Evolutionary conservation across 1,140 invertebrate genomes (phyloP), one percentile per base, ranked within the genome.

Genomic region (Leptopilina boulardi): DNA sequence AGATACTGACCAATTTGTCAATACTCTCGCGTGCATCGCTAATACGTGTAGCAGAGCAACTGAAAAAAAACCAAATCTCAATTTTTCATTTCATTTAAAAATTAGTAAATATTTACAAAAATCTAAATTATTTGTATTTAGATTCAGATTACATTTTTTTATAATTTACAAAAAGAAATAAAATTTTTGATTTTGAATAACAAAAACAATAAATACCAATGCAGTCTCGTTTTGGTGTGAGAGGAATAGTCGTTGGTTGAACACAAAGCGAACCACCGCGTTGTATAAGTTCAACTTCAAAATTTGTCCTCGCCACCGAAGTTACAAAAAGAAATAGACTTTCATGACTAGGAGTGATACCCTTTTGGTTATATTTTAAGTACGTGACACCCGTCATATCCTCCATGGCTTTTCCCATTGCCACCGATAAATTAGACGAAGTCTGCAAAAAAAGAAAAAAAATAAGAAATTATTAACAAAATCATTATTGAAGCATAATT

Each of bases 271-370:
- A 94, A n/a, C 96, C 96, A 42, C 95, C 96, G 47, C 96, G 93
- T 86, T 97, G 96, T 42, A 97, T 94, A 47, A 99, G 92, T 91
- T 99, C 97, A 71, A 98, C 93, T 92, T 99, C 97, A 47, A 99
- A 92, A 92, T 99, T 98, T 30, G 96, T 98, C 80, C 98, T 93
- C 19, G 97, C 96, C 51, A 99, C 95, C 21, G 97, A 98, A 78
- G 95, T 96, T 23, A 98, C 95, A 91, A 98, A 98, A 44, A 97
- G 92, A 84, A 98, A 95, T 38, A 98, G 92, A 87, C 94, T 95
- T 84, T 97, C 94, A 70, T 93, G 93, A 84, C 93, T 94, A 74
- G 94, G 93, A 30, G 91, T 91, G 83, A 90, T 92, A 74, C 86
- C 86, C 78, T 91, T 89, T 77, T 91, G 90, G 71, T 93, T 93